phyloP scores from a whole-genome alignment of 2,888 invertebrate genomes.

The Theristus sp. region DNA sequence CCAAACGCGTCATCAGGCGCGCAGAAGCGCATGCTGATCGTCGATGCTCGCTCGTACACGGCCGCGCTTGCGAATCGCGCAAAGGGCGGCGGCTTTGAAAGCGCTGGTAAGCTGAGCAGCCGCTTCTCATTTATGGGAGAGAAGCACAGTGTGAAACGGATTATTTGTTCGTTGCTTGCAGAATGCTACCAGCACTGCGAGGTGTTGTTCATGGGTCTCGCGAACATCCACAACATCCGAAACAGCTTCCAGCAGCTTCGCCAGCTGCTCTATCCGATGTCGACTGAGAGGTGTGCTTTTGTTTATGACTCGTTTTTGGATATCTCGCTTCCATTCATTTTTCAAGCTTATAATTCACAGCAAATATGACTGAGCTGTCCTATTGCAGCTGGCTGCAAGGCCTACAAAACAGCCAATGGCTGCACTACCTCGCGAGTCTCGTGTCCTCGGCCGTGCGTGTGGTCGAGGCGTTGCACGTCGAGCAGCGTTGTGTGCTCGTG shows the following conservation, averaged over 20 bases:
- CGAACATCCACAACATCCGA: conserved; percentile 87
- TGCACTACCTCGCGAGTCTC: conserved; percentile 67
- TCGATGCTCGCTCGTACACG: conserved; percentile 86
- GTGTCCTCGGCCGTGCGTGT: conserved; percentile 60
- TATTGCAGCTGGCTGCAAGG: conserved; percentile 62
- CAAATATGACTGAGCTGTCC: no score
- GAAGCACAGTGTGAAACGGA: not conserved
- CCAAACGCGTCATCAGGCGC: no score
- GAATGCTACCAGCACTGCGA: conserved; percentile 88
- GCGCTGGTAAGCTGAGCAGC: conserved; percentile 42
- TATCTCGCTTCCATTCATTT: no score
- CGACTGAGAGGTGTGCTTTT: not conserved
- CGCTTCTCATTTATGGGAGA: not conserved
- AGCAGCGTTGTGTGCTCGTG: conserved; percentile 72
- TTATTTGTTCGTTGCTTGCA: conserved; percentile 13
- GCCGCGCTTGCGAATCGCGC: conserved; percentile 90
- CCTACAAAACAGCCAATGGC: conserved; percentile 74
- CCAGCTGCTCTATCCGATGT: conserved; percentile 30
- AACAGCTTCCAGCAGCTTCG: conserved; percentile 74
- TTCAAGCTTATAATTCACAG: no score
- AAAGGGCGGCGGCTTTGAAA: conserved; percentile 89
- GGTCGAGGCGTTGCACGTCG: conserved; percentile 48
- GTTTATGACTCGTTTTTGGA: not conserved
- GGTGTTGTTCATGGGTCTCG: conserved; percentile 87
- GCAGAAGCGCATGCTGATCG: conserved; percentile 56